Percentiles rank a stretch among this genome's conserved stretches.
Evolutionary conservation across 2,797 vertebrate genomes (phyloP).

Genomic region (Telmatherina bonti): DNA sequence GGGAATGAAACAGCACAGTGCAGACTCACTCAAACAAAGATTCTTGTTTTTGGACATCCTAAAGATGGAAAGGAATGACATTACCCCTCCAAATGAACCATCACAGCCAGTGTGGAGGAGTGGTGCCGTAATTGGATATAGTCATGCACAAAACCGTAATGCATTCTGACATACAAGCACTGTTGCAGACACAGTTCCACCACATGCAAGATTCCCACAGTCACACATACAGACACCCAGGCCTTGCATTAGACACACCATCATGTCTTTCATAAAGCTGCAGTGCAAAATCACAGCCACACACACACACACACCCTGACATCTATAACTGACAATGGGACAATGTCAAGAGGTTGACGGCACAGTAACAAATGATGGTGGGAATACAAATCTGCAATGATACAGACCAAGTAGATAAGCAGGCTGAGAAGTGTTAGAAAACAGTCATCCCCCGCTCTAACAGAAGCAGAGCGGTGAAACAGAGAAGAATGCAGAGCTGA

Average conservation of each 20-base stretch:
- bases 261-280: slow-evolving; percentile 46
- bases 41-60: slow-evolving; percentile 40
- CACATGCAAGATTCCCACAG: slow-evolving; percentile 64
- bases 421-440: slow-evolving; percentile 79
- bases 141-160: slow-evolving; percentile 65
- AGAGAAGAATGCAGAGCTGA: slow-evolving; percentile 61
- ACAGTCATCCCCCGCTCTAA: slow-evolving; percentile 86
- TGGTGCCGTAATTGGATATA: slow-evolving; percentile 41
- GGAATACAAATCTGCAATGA: slow-evolving; percentile 63
- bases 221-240: slow-evolving; percentile 35
- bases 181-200: slow-evolving; percentile 58
- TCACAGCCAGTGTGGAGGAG: slow-evolving; percentile 43
- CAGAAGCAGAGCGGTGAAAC: slow-evolving; percentile 65
- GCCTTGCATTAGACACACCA: slow-evolving; percentile 33
- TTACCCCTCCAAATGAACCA: slow-evolving; percentile 50
- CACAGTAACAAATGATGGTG: slow-evolving; percentile 63
- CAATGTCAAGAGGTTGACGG: slow-evolving; percentile 60
- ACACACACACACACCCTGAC: slow-evolving; percentile 41
- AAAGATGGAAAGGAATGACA: slow-evolving; percentile 38
- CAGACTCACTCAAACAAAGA: slow-evolving; percentile 43
- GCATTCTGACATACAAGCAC: slow-evolving; percentile 61
- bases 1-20: slow-evolving; percentile 41
- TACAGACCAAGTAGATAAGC: slow-evolving; percentile 89
- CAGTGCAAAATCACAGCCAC: slow-evolving; percentile 48
- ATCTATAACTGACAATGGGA: slow-evolving; percentile 61